These are phyloP conservation scores for Malacoctenus gilli DNA, from an alignment of 2,797 vertebrate species.

Conservation along the genomic window DNA sequence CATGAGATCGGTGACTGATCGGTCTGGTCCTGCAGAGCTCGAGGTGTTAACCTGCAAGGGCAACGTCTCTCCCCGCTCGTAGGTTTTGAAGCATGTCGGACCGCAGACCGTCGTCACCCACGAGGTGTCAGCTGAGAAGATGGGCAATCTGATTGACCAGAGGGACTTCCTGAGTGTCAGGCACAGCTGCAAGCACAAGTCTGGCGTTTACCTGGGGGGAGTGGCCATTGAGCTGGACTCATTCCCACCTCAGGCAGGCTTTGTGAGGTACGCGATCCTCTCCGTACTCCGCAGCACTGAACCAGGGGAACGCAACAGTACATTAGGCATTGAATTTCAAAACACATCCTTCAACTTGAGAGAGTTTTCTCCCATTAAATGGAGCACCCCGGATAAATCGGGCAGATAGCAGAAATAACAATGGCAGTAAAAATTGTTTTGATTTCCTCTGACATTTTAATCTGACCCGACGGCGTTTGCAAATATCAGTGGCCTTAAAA, in stretches of 20 bases:
- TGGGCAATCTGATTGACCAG: constrained; percentile 82
- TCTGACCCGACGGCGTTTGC: constrained; percentile 2
- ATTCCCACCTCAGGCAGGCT: constrained; percentile 77
- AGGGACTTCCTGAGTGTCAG: constrained; percentile 85
- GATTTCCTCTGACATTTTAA: neutral
- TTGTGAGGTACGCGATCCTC: constrained; percentile 76
- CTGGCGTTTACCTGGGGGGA: constrained; percentile 80
- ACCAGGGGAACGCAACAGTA: too few species aligned
- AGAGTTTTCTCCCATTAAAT: too few species aligned
- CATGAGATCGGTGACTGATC: too few species aligned
- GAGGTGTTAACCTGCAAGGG: too few species aligned
- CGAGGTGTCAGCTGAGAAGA: constrained; percentile 78
- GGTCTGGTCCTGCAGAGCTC: too few species aligned
- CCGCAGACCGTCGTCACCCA: constrained; percentile 81
- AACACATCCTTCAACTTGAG: too few species aligned
- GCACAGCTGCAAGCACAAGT: constrained; percentile 73
- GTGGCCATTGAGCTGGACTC: constrained; percentile 72
- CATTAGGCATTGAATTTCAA: too few species aligned
- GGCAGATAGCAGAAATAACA: neutral
- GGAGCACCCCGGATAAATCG: too few species aligned
- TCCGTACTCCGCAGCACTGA: too few species aligned
- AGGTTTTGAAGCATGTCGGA: constrained; percentile 82
- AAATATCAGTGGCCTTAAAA: constrained; percentile 8
- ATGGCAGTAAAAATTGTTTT: neutral
- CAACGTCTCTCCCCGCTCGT: neutral